Evolutionary conservation across 1,140 invertebrate species (phyloP), one percentile per base, ranked within the genome.

Genomic region (Caenorhabditis tropicalis): DNA sequence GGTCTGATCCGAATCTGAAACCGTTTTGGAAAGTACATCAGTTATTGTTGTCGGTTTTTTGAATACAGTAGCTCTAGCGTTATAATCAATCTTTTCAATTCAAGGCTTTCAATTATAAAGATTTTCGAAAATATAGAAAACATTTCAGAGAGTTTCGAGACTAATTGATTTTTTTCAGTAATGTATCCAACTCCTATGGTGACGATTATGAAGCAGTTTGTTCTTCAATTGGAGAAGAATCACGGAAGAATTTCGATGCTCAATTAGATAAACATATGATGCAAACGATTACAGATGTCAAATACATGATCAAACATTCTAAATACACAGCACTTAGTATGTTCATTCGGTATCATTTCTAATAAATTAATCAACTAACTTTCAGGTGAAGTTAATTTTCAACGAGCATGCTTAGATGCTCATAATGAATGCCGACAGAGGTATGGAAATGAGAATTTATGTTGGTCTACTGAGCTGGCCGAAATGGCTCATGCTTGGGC

Each of bases 211-310:
- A 84, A 21, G 83, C 83, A 29, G 74, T 81, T 1, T 84, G 83
- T 33, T 84, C 83, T 12, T 80, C 83, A 49, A 65, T 74, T 33
- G 79, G 70, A 60, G 83, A 84, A 43, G 83, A 84, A 39, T 65
- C 58, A 1, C 70, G 56, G 31, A 86, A 86, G 49, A 87, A 82
- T 27, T 83, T 90, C 79, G 88, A 91, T 51, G 81, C 89, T 1
- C 88, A 90, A 51, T 49, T 91, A 39, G 90, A 91, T 39, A 83
- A 88, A 46, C 87, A 89, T 27, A 88, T 91, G 88, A 91, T 91
- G 90, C 89, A 91, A 79, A 91, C 88, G 5, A 91, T 91, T 70
- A 91, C 88, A 1, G 90, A 91, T 79, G 90, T 91, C 5, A 91
- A 91, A 81, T 91, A 91, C 70, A 89, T 85, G 60, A 53, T 90